A percentile compares a stretch with the other conserved stretches of the same genome.
These are phyloP conservation scores for Gambusia yucatana DNA, from an alignment of 2,797 vertebrate species.

Conservation along the genomic window DNA sequence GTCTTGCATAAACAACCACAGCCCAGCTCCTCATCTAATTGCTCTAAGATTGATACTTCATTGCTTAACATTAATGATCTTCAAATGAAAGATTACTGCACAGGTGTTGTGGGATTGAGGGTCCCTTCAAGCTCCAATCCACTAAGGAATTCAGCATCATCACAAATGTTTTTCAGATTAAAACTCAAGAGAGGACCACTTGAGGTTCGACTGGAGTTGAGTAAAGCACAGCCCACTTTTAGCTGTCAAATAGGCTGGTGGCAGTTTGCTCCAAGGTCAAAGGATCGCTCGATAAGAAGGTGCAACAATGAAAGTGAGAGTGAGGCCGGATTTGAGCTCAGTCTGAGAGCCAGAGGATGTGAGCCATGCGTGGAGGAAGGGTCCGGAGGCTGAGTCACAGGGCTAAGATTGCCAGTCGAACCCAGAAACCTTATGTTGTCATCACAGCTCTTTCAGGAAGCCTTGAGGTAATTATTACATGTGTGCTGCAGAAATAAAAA, in stretches of 20 bases:
- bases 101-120: conserved; percentile 62
- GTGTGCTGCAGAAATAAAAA: conserved; percentile 17
- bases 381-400: conserved; percentile 63
- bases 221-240: conserved; percentile 61
- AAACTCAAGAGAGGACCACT: conserved; percentile 70
- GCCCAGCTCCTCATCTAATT: conserved; percentile 39
- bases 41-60: conserved; percentile 39
- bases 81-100: conserved; percentile 54
- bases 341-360: conserved; percentile 48
- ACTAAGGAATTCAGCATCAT: conserved; percentile 68
- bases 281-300: conserved; percentile 40
- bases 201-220: conserved; percentile 55
- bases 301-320: conserved; percentile 34
- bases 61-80: conserved; percentile 50
- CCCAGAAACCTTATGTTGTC: conserved; percentile 61
- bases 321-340: conserved; percentile 43
- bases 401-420: conserved; percentile 49
- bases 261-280: conserved; percentile 53
- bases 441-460: conserved; percentile 36
- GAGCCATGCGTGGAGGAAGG: conserved; percentile 54
- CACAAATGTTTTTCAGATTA: conserved; percentile 74
- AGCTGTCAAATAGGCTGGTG: conserved; percentile 68
- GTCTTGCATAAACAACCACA: conserved; percentile 33
- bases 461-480: conserved; percentile 29
- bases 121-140: conserved; percentile 63